Evolutionary conservation across 1,140 invertebrate genomes (phyloP).

Genomic region (Sitobion miscanthi): DNA sequence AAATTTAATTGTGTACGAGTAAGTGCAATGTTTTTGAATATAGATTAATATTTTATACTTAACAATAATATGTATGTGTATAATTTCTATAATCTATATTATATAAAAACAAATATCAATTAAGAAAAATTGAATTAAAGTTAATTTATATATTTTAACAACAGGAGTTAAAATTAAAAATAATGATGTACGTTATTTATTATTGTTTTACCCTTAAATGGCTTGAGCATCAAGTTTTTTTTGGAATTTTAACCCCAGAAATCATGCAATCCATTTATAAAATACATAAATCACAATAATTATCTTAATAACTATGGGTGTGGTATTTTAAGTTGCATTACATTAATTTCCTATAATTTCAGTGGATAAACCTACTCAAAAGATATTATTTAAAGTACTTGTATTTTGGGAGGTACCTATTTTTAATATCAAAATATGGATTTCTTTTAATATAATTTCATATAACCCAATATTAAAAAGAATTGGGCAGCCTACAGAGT

Average conservation of each 20-base stretch:
- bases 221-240: not conserved
- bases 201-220: not conserved
- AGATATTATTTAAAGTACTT: too few species aligned
- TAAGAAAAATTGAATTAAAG: not conserved
- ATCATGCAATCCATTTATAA: not conserved
- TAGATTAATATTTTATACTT: not conserved
- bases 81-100: not conserved
- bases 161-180: not conserved
- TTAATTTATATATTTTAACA: not conserved
- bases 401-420: too few species aligned
- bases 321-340: not conserved
- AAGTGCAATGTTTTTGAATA: not conserved
- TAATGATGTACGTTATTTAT: not conserved
- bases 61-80: not conserved
- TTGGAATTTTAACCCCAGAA: not conserved
- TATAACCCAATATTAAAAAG: too few species aligned
- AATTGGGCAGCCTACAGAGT: too few species aligned
- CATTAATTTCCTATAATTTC: not conserved
- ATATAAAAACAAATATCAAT: not conserved
- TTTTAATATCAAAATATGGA: too few species aligned
- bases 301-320: not conserved
- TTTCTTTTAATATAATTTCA: too few species aligned
- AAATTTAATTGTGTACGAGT: not conserved
- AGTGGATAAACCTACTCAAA: too few species aligned
- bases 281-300: not conserved